Percentiles rank a stretch among this genome's conserved stretches.
phyloP scores from a whole-genome alignment of 53 echinoderm and acorn worm genomes.

The Luidia sarsii region DNA sequence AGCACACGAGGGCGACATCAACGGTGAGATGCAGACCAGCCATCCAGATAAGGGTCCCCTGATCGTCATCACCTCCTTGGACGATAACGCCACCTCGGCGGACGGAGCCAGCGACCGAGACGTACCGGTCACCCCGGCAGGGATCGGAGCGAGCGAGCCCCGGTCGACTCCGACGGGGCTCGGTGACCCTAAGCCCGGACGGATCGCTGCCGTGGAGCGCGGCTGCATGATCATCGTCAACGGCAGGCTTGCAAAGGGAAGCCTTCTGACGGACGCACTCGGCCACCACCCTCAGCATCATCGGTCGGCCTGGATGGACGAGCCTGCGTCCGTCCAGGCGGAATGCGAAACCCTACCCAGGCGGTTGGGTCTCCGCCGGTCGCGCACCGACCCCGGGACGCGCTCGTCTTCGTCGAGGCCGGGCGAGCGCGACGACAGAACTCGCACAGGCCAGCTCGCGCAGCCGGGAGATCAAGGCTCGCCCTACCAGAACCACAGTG shows the following conservation, averaged over 20 bases:
- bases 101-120: too few species aligned
- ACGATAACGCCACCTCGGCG: background rate
- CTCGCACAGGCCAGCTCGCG: too few species aligned
- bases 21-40: slow-evolving; percentile 11
- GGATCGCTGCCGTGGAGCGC: background rate
- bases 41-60: background rate
- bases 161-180: background rate
- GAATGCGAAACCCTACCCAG: slow-evolving; percentile 1
- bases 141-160: background rate
- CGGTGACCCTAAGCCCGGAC: background rate
- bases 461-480: background rate
- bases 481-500: slow-evolving; percentile 25
- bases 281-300: background rate
- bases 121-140: background rate
- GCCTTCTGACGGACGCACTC: background rate
- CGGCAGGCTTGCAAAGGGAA: slow-evolving; percentile 22
- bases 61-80: background rate
- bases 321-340: too few species aligned
- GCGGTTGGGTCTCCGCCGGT: slow-evolving; percentile 5
- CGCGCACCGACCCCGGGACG: slow-evolving; percentile 2
- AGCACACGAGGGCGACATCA: slow-evolving; percentile 5
- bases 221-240: slow-evolving; percentile 44
- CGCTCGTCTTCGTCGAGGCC: too few species aligned
- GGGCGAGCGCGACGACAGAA: too few species aligned
- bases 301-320: slow-evolving; percentile 14